These are phyloP conservation scores for Centropyge bicolor DNA, from an alignment of 2,797 vertebrate species.

Conservation along the genomic window DNA sequence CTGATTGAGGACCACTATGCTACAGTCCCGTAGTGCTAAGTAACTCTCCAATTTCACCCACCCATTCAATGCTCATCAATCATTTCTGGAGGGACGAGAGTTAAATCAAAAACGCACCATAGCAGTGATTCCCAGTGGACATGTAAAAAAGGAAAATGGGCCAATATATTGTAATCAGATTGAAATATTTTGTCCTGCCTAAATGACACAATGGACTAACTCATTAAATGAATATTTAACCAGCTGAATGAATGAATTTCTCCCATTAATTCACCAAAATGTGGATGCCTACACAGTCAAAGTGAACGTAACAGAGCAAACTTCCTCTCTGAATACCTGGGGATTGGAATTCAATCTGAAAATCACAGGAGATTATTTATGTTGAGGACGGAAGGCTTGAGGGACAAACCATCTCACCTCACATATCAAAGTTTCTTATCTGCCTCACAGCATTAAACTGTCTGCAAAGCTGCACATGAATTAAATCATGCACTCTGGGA, in stretches of 20 bases:
- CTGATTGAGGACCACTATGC: neutral
- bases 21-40: neutral
- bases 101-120: neutral
- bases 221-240: neutral
- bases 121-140: neutral
- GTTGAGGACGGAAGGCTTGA: conserved; percentile 44
- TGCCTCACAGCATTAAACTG: conserved; percentile 51
- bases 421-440: conserved; percentile 58
- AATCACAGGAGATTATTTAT: conserved; percentile 58
- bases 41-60: neutral
- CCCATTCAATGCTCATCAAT: neutral
- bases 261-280: conserved; percentile 28
- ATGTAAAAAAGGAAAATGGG: neutral
- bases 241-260: conserved; percentile 8
- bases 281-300: neutral
- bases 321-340: conserved; percentile 17
- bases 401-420: conserved; percentile 55
- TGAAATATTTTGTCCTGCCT: neutral
- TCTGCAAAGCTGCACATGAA: conserved; percentile 49
- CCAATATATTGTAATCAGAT: neutral
- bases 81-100: neutral
- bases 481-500: conserved; percentile 39
- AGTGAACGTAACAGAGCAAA: conserved; percentile 21
- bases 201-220: neutral
- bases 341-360: conserved; percentile 50